Base-by-base conservation (phyloP, 2,113 vertebrate genomes). In the Sebastes schlegelii region DNA sequence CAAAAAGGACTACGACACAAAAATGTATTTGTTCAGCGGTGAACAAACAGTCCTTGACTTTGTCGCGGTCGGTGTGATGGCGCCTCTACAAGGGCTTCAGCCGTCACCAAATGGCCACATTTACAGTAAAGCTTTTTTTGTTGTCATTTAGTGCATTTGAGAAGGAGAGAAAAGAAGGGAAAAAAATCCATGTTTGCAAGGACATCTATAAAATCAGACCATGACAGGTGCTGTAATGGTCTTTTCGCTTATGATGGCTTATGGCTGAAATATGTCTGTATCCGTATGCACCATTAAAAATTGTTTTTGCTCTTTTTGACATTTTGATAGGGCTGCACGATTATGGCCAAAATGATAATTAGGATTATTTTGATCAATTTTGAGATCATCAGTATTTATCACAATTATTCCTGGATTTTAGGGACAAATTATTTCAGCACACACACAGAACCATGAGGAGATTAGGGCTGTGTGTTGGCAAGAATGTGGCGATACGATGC, bases 31-130 rank as follows among this genome's bases (percentile, higher is more conserved):
- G n/a, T 61, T 67, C 65, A 46, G 48, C 19, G 6, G 63, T 69
- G 58, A 79, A 80, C 51, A 65, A 68, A 82, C 43, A 52, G 69
- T n/a, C 49, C 58, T 77, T 57, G 66, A 69, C 26, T 77, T 52
- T 8, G 11, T 45, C 7, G 42, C 6, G 23, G 67, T 52, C 74
- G 40, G 70, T 52, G 45, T 57, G 58, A 69, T 12, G 48, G 40
- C 10, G 6, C 61, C 65, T 45, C 65, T 34, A 45, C 26, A 10
- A 34, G 34, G 58, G 58, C 34, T 45, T 65, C n/a, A 46, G 40
- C 17, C 69, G 45, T 40, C 64, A 66, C 19, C 21, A 55, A 84
- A 80, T 16, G 48, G 61, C 19, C 68, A 66, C 64, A 23, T 61
- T 74, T 83, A 12, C 6, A 12, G 46, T 12, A 1, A 2, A 60